Evolutionary conservation across 2,113 vertebrate genomes (phyloP), one percentile per base, ranked within the genome.

Genomic region (Phoenicopterus ruber): DNA sequence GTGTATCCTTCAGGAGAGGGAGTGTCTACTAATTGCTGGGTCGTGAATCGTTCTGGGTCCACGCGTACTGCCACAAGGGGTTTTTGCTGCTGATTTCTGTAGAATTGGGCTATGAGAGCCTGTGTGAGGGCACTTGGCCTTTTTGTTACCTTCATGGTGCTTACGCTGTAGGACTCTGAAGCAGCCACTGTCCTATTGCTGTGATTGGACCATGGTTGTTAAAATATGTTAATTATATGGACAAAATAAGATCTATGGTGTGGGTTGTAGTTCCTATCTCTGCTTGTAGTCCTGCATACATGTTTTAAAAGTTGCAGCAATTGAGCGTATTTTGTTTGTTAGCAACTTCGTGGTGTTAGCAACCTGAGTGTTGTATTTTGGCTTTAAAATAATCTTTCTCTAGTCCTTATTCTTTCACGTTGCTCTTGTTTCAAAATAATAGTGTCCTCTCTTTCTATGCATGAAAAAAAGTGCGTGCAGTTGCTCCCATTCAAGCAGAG

Each of bases 11-110:
- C n/a, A 49, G 28, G 61, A 58, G n/a, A 58, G 29, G 62, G 34
- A 26, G 1, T 32, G 54, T 59, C 40, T 40, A 14, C 20, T 26
- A 14, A 7, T 24, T 54, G 26, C 28, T 16, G 32, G 40, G n/a
- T 49, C 0, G 0, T 25, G 62, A 59, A 13, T 59, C 0, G 0
- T 71, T 59, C 40, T 38, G 62, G 26, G 46, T 63, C 79, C 11
- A 5, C 6, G 6, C 0, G 5, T 40, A 17, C 49, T 79, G 24
- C 13, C 49, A 16, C 13, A 52, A n/a, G 52, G 20, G 10, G 20
- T 0, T 70, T 86, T 62, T 58, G 22, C 29, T 57, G 8, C 49
- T 31, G 49, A 15, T 78, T 73, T 82, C 65, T 82, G 44, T 57
- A 38, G 50, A 46, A 63, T 20, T 34, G 70, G 36, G 32, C 40